Base-by-base conservation (phyloP, 2,888 invertebrate genomes). In the Merodon equestris region DNA sequence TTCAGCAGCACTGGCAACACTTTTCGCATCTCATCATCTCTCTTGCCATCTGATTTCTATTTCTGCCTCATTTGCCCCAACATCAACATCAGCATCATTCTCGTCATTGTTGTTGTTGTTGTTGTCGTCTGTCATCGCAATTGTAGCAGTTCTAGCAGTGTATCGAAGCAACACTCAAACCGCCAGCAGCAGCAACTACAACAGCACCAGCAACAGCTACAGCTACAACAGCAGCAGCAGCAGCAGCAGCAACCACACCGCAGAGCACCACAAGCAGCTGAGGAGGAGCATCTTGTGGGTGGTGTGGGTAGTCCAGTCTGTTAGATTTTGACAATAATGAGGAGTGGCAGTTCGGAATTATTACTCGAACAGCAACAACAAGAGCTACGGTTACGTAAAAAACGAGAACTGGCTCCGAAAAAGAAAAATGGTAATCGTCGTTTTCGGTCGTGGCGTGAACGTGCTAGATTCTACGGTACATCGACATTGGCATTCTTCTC, bases 331-430 rank as follows among this genome's bases (percentile, higher is more conserved):
- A 87, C 87, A 87, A 88, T 88, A 89, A 93, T 93, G 93, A 92
- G 93, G 90, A 93, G 93, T 91, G 92, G 92, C 90, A 93, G 93
- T 91, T 93, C 93, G 89, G 93, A 93, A 91, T 91, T 93, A 90
- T 92, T 93, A 90, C 92, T 93, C 89, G 93, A 93, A 89, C 92
- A 93, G 89, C 92, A 93, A 89, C 93, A 93, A 90, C 93, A 93
- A 90, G 92, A 92, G 90, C 90, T 92, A 84, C 90, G 92, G 86
- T 91, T 91, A 90, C 90, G 91, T 84, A 92, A 92, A 90, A 90
- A 92, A 88, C 91, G 91, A 89, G 89, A 91, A 88, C 89, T 91
- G 89, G 90, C 90, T 88, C 89, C 90, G 86, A 90, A 90, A 88
- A 89, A 90, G 88, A 87, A 90, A 89, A 88, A 88, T 88, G 88